Evolutionary conservation across 2,113 vertebrate genomes (phyloP).

Genomic region (Gymnobelideus leadbeateri): DNA sequence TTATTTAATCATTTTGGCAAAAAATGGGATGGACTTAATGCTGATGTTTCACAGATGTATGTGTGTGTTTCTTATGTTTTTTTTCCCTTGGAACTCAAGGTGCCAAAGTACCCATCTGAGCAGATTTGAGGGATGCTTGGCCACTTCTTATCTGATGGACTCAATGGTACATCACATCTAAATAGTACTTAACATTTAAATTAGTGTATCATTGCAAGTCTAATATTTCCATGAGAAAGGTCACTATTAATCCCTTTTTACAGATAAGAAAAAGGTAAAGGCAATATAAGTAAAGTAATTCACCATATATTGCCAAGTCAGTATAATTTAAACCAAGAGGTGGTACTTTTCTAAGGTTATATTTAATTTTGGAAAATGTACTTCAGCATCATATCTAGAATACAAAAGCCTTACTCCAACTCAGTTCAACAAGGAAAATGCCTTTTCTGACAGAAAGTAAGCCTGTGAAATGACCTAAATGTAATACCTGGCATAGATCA

Average conservation of each 20-base stretch:
- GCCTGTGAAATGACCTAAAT: not conserved
- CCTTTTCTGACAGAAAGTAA: slow-evolving; percentile 40
- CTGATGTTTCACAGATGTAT: slow-evolving; percentile 31
- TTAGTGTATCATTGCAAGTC: slow-evolving; percentile 59
- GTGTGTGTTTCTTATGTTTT: not conserved
- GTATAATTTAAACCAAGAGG: slow-evolving; percentile 56
- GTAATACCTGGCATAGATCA: slow-evolving; percentile 36
- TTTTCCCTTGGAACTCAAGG: slow-evolving; percentile 45
- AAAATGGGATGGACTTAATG: slow-evolving; percentile 33
- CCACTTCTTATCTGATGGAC: slow-evolving; percentile 41
- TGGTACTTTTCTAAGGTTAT: slow-evolving; percentile 52
- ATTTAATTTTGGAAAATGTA: slow-evolving; percentile 54
- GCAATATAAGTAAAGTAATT: slow-evolving; percentile 47
- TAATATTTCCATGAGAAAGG: slow-evolving; percentile 44
- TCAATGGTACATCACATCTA: slow-evolving; percentile 50
- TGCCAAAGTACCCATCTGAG: slow-evolving; percentile 41
- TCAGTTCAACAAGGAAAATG: slow-evolving; percentile 20
- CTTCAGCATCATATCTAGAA: slow-evolving; percentile 57
- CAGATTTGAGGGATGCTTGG: slow-evolving; percentile 55
- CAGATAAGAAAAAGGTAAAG: slow-evolving; percentile 38
- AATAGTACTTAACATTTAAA: slow-evolving; percentile 55
- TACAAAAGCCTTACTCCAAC: slow-evolving; percentile 47
- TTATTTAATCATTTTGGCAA: slow-evolving; percentile 46
- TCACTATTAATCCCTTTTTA: slow-evolving; percentile 51
- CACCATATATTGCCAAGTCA: slow-evolving; percentile 55